Evolutionary conservation across 2,113 vertebrate species (phyloP).

Genomic region (Peromyscus californicus): DNA sequence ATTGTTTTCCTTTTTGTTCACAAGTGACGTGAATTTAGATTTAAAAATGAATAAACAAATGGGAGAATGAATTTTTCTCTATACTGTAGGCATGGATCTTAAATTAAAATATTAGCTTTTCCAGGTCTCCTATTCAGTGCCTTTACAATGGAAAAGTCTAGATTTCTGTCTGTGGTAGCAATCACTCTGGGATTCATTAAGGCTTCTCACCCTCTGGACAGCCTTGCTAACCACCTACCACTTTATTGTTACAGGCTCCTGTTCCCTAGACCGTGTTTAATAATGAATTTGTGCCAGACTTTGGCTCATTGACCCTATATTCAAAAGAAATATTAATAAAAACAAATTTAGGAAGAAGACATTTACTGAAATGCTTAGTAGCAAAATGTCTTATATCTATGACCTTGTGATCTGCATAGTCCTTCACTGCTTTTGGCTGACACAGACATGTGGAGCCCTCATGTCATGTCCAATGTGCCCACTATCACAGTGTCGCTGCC

Average conservation of each 20-base stretch:
- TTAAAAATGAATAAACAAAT: conserved; percentile 49
- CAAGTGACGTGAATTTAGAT: conserved; percentile 33
- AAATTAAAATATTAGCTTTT: conserved; percentile 25
- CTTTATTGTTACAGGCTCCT: not conserved
- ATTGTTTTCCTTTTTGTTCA: conserved; percentile 32
- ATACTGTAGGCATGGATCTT: not conserved
- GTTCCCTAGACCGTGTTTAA: conserved; percentile 18
- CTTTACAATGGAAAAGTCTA: not conserved
- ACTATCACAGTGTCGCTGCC: not conserved
- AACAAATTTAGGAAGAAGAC: not conserved
- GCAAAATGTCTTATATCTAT: not conserved
- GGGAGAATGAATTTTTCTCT: conserved; percentile 30
- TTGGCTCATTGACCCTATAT: not conserved
- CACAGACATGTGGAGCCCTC: not conserved
- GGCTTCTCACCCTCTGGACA: not conserved
- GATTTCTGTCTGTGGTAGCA: not conserved
- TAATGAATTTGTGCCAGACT: conserved; percentile 9
- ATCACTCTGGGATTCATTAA: conserved; percentile 5
- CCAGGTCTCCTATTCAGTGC: not conserved
- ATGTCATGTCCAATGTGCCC: not conserved
- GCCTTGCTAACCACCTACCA: not conserved
- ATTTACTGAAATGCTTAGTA: not conserved
- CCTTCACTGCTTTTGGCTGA: not conserved
- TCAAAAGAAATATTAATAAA: conserved; percentile 5
- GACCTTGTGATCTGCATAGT: not conserved